Evolutionary conservation across 2,888 invertebrate genomes (phyloP), one percentile per base, ranked within the genome.

Genomic region (Toxonevra muliebris): DNA sequence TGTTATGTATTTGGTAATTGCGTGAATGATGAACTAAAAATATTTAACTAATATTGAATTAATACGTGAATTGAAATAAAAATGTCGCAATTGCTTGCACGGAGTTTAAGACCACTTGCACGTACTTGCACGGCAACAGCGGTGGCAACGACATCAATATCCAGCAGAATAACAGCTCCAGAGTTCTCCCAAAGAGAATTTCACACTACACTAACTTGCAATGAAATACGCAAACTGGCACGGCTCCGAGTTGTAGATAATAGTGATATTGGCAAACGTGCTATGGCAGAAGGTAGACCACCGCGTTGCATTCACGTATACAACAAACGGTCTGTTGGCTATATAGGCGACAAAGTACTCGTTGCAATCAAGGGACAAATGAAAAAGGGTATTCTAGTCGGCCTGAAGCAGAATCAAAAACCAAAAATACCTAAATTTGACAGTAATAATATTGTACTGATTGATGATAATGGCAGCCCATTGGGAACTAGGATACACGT

Each of bases 311-410:
- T 99, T 79, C 96, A 98, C 81, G 91, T 98, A 67, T 98, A 97
- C 80, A 97, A 94, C 84, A 94, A 92, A 86, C 88, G 87, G 80
- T 87, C 87, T 71, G 85, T 89, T 1, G 89, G 90, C 1, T 84
- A 80, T 52, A 86, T 88, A 80, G 95, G 96, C 17, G 97, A 98
- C 82, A 92, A 90, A 87, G 93, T 98, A 8, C 82, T 98, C 77
- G 92, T 98, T 13, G 96, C 98, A 3, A 94, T 98, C 71, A 94
- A 94, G 85, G 98, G 98, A 5, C 92, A 97, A 84, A 98, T 95
- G 89, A 96, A 95, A 81, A 95, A 94, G 82, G 98, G 92, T 7
- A 93, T 96, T 71, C 87, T 96, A 40, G 95, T 96, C 2, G 98
- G 98, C 0, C 86, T 95, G 60, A 95, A 93, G 80, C 93, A 94